These are phyloP conservation scores for Tipula lateralis DNA, from an alignment of 2,888 invertebrate species.

Conservation along the genomic window DNA sequence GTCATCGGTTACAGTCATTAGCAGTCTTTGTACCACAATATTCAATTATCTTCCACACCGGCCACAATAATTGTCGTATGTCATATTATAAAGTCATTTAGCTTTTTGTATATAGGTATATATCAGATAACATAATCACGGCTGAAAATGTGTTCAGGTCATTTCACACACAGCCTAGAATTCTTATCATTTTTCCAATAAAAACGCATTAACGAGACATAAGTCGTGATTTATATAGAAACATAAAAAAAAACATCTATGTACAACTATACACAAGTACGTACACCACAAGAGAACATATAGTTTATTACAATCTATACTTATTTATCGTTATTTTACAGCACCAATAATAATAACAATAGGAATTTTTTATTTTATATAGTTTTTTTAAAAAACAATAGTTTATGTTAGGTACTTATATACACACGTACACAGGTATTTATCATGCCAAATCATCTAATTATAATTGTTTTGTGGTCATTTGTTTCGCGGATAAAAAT, in stretches of 20 bases:
- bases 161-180: not conserved
- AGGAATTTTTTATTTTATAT: not conserved
- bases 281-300: not conserved
- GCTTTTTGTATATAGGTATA: not conserved
- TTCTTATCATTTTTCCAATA: slow-evolving; percentile 8
- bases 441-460: not conserved
- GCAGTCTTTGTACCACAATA: too few relatives aligned
- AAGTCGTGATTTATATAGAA: slow-evolving; percentile 5
- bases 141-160: not conserved
- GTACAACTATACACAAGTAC: not conserved
- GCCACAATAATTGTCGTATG: not conserved
- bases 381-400: not conserved
- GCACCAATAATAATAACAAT: not conserved
- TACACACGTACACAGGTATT: not conserved
- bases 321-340: slow-evolving; percentile 24
- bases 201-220: slow-evolving; percentile 24
- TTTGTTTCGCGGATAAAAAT: not conserved
- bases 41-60: not conserved
- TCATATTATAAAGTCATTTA: not conserved
- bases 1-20: too few relatives aligned
- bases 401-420: not conserved
- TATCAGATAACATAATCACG: slow-evolving; percentile 11
- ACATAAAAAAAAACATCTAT: not conserved
- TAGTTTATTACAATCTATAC: slow-evolving; percentile 19
- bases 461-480: not conserved